These are phyloP conservation scores for Apostichopus japonicus DNA, from an alignment of 35 echinoderm and acorn worm species.

Conservation along the genomic window DNA sequence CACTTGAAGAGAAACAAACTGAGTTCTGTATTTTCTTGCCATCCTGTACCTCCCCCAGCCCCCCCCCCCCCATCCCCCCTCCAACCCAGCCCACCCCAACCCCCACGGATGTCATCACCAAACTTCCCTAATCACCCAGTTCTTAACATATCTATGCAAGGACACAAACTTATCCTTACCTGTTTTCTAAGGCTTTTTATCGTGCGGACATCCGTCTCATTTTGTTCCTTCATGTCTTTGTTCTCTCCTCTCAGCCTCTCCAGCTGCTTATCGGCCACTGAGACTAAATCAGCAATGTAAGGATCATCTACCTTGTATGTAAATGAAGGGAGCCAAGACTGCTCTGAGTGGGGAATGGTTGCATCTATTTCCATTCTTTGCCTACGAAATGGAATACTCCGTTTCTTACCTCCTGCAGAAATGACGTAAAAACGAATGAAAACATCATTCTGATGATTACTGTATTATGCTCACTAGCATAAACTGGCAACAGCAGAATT, in stretches of 20 bases:
- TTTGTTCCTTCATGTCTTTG: conserved; percentile 49
- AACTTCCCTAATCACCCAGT: too few relatives aligned
- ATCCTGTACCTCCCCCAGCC: too few relatives aligned
- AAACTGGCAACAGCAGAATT: too few relatives aligned
- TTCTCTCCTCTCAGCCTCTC: conserved; percentile 66
- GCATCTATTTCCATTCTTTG: conserved; percentile 96
- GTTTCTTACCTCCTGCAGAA: conserved; percentile 82
- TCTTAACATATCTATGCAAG: too few relatives aligned
- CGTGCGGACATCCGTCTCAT: conserved; percentile 70
- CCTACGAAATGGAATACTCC: conserved; percentile 87
- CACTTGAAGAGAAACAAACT: too few relatives aligned
- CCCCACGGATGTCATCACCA: too few relatives aligned
- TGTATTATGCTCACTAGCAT: too few relatives aligned
- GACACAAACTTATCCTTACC: conserved; percentile 46
- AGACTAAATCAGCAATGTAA: conserved; percentile 84
- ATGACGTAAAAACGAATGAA: not conserved
- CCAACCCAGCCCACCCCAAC: too few relatives aligned
- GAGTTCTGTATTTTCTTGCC: too few relatives aligned
- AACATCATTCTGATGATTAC: not conserved
- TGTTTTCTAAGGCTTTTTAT: conserved; percentile 86
- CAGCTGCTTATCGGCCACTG: conserved; percentile 77
- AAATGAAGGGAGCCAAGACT: conserved; percentile 15
- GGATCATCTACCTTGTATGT: conserved; percentile 67
- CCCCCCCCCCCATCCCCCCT: too few relatives aligned
- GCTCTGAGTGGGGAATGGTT: conserved; percentile 58